phyloP scores from a whole-genome alignment of 2,797 vertebrate species.

The Tragelaphus eurycerus region DNA sequence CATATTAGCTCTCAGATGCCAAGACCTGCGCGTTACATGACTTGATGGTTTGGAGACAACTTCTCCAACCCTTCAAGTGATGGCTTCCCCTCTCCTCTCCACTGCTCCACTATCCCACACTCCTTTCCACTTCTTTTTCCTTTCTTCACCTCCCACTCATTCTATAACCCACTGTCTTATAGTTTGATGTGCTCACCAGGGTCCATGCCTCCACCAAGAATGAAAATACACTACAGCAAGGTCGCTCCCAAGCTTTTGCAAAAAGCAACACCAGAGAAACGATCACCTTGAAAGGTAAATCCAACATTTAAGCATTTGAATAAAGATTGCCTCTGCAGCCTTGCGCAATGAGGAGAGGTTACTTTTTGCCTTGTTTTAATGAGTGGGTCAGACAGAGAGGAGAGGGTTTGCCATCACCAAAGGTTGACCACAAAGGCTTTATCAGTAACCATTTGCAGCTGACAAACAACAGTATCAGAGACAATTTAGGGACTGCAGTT shows the following conservation, averaged over 20 bases:
- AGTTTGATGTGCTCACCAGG: neutral
- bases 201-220: neutral
- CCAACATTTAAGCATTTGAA: neutral
- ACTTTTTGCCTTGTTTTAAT: neutral
- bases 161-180: neutral
- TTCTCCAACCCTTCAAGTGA: neutral
- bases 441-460: constrained; percentile 12
- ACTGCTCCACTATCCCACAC: accelerated
- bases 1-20: neutral
- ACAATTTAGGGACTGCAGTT: constrained; percentile 34
- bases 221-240: neutral
- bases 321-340: neutral
- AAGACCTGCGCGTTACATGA: neutral
- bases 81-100: neutral
- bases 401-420: neutral
- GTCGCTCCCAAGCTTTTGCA: neutral
- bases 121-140: neutral
- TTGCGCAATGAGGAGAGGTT: neutral
- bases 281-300: neutral
- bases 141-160: neutral
- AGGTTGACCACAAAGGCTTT: neutral
- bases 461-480: constrained; percentile 14
- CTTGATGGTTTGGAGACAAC: neutral
- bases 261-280: neutral
- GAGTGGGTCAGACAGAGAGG: neutral